Conservation (phyloP, 1,140 invertebrate genomes). For the Drosophila oshimai region DNA sequence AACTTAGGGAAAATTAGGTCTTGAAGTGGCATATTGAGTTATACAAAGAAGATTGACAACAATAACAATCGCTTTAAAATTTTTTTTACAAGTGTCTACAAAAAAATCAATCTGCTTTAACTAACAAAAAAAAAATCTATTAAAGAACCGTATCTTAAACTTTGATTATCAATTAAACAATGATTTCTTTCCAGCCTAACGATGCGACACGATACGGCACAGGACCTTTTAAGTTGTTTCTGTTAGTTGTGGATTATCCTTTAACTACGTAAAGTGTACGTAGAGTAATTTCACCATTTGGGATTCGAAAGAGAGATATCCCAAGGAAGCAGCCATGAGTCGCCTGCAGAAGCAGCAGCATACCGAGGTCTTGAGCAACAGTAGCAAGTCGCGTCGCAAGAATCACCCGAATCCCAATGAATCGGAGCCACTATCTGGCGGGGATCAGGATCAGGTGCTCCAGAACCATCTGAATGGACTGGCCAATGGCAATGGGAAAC, state of each 20-base stretch:
- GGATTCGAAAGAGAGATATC: not conserved
- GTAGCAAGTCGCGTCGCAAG: slow-evolving; percentile 36
- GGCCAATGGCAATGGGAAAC: slow-evolving; percentile 41
- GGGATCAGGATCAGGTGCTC: slow-evolving; percentile 13
- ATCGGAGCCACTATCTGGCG: not conserved
- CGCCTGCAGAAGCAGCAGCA: slow-evolving; percentile 42
- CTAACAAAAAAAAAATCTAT: no score
- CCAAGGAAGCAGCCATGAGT: slow-evolving; percentile 39
- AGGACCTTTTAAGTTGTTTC: slow-evolving; percentile 32
- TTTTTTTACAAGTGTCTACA: no score
- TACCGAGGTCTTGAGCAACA: slow-evolving; percentile 19
- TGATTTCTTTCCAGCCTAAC: slow-evolving; percentile 1
- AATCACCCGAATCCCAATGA: not conserved
- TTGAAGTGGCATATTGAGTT: no score
- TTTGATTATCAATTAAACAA: no score
- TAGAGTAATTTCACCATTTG: not conserved
- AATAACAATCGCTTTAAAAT: no score
- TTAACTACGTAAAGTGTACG: slow-evolving; percentile 10
- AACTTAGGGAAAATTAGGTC: no score
- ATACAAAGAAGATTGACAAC: no score
- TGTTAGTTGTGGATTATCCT: slow-evolving; percentile 2
- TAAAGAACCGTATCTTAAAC: no score
- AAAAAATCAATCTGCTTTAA: no score
- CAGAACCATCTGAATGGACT: slow-evolving; percentile 45
- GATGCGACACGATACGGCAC: slow-evolving; percentile 41